Conservation (phyloP, 1,140 invertebrate species). For the Oreohelix idahoensis region DNA sequence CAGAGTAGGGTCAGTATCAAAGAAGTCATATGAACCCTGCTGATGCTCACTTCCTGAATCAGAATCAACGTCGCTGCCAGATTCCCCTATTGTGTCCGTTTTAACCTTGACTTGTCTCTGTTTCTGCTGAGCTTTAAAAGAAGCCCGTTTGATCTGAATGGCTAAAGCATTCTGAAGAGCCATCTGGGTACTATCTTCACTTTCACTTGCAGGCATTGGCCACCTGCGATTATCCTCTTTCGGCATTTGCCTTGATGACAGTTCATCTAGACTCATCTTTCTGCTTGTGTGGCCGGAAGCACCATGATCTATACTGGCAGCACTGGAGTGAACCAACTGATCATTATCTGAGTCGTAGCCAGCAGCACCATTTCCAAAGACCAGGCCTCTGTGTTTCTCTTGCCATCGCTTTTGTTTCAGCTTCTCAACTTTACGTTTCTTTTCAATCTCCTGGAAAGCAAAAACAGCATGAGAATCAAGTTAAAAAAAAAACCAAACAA, state of each 20-base stretch:
- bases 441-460: slow-evolving; percentile 63
- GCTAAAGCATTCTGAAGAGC: slow-evolving; percentile 2
- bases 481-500: no score
- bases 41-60: slow-evolving; percentile 38
- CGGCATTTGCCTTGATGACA: background rate
- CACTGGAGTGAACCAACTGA: slow-evolving; percentile 41
- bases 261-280: background rate
- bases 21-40: slow-evolving; percentile 46
- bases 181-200: background rate
- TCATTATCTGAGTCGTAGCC: slow-evolving; percentile 51
- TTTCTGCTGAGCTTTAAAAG: background rate
- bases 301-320: slow-evolving; percentile 30
- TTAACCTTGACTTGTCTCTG: background rate
- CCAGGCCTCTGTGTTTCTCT: slow-evolving; percentile 65
- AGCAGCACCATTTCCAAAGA: slow-evolving; percentile 53
- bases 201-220: background rate
- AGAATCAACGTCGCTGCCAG: slow-evolving; percentile 31
- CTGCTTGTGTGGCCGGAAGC: background rate
- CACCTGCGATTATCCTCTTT: background rate
- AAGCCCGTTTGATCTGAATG: background rate
- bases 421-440: slow-evolving; percentile 68
- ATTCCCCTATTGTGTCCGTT: slow-evolving; percentile 23
- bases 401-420: slow-evolving; percentile 69
- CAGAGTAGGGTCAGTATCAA: slow-evolving; percentile 40
- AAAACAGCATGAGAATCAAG: no score